These are phyloP conservation scores for Oryzias celebensis DNA, from an alignment of 2,113 vertebrate species.

Conservation along the genomic window DNA sequence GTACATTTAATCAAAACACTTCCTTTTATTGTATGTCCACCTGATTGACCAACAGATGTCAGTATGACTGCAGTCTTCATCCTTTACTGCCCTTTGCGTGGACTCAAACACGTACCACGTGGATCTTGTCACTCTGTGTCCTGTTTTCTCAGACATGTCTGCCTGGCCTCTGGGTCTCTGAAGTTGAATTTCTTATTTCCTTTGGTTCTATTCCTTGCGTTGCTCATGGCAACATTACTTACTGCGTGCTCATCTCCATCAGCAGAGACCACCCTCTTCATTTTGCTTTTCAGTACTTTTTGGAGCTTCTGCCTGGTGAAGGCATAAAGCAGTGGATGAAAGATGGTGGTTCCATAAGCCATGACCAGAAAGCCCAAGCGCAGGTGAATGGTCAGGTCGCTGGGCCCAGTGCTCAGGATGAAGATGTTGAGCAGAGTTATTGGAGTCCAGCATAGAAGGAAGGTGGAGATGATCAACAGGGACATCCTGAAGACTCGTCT, in stretches of 20 bases:
- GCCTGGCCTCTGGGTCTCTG: constrained; percentile 86
- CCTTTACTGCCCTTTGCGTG: no score
- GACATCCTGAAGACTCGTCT: constrained; percentile 95
- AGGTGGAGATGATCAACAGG: constrained; percentile 93
- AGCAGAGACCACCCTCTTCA: constrained; percentile 94
- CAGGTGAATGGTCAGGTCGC: constrained; percentile 87
- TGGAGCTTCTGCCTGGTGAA: constrained; percentile 98
- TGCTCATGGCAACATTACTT: constrained; percentile 91
- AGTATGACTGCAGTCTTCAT: no score
- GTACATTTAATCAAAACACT: no score
- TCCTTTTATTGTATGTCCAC: no score
- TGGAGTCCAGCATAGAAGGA: constrained; percentile 96
- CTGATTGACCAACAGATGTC: no score
- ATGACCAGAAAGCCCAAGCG: constrained; percentile 93
- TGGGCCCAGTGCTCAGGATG: constrained; percentile 91
- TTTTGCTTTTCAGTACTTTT: constrained; percentile 95
- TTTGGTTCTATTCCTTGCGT: constrained; percentile 93
- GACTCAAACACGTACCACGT: no score
- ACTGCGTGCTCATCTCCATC: constrained; percentile 91
- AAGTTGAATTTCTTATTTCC: constrained; percentile 90
- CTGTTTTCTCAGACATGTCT: constrained; percentile 88
- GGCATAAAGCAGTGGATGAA: constrained; percentile 93
- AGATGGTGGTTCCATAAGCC: constrained; percentile 96
- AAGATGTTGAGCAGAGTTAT: constrained; percentile 93
- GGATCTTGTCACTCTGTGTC: constrained; percentile 50